phyloP scores from a whole-genome alignment of 1,140 invertebrate genomes.

The Drosophila jambulina region DNA sequence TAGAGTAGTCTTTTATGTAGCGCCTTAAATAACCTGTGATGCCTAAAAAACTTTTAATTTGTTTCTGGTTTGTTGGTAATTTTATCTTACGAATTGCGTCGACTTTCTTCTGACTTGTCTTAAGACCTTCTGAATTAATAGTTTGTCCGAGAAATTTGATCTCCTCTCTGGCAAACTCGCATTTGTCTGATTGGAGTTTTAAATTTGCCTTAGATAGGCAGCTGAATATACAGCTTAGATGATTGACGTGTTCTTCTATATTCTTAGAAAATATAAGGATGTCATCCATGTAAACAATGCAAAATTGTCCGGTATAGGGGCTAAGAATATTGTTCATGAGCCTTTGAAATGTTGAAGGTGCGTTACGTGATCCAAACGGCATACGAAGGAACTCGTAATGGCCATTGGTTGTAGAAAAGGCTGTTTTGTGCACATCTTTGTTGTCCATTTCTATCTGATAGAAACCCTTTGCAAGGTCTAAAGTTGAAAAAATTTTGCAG shows the following conservation, averaged over 20 bases:
- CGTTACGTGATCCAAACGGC: slow-evolving; percentile 1
- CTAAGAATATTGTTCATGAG: slow-evolving; percentile 54
- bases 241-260: slow-evolving; percentile 58
- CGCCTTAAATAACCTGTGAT: slow-evolving; percentile 35
- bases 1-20: slow-evolving; percentile 48
- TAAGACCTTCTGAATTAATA: slow-evolving; percentile 58
- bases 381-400: neutral
- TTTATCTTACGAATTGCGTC: slow-evolving; percentile 25
- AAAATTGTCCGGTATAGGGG: slow-evolving; percentile 19
- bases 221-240: slow-evolving; percentile 23
- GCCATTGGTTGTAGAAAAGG: too few species aligned
- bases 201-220: slow-evolving; percentile 8
- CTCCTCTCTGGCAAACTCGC: slow-evolving; percentile 27
- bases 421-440: too few species aligned
- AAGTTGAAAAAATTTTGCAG: slow-evolving; percentile 6
- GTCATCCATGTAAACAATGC: slow-evolving; percentile 34
- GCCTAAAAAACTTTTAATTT: slow-evolving; percentile 40
- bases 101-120: slow-evolving; percentile 46
- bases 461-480: neutral
- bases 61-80: slow-evolving; percentile 27
- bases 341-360: slow-evolving; percentile 26
- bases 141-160: slow-evolving; percentile 60
- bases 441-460: too few species aligned
- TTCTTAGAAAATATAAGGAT: slow-evolving; percentile 54
- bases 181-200: slow-evolving; percentile 2